Base-by-base conservation (phyloP, 2,797 vertebrate genomes). In the Esox masquinongy region DNA sequence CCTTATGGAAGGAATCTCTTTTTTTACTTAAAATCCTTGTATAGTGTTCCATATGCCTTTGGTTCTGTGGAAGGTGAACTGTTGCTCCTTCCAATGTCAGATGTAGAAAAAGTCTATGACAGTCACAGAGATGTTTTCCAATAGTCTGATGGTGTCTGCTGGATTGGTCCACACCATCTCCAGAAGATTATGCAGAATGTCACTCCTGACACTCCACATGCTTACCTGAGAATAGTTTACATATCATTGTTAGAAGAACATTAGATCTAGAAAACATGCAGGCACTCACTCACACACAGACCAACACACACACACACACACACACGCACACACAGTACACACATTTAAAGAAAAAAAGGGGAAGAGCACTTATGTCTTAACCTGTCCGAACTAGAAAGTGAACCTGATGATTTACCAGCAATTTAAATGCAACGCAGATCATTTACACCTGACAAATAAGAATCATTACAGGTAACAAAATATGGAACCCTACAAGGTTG, bases 181-280 rank as follows among this genome's bases (percentile, higher is more conserved):
- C 76, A 31, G 14, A 36, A 76, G 61, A 63, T 49, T 39, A 43
- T 74, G 72, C 8, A 72, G n/a, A 17, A 34, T 68, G 29, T 7
- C 16, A 15, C 16, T 34, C 6, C 15, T 68, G 66, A 15, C 24
- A 63, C 51, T 47, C 29, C 70, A 68, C 56, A 50, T 81, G 76
- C 74, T 69, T 22, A 47, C 74, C 88, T 91, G 84, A 66, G 67
- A 66, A 83, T 22, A 85, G 26, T 8, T 17, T 19, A 22, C 1
- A 56, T 79, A 87, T 11, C n/a, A 85, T 61, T 26, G 67, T 51
- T 86, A 70, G n/a, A 2, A 78, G 64, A 66, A 16, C 15, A 31
- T 16, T 19, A 31, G 26, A 66, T 17, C 26, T 29, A 66, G 24
- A 31, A 66, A 66, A 34, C 22, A 22, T 61, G 22, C 12, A n/a